Percentiles rank a stretch among this genome's conserved stretches.
These are phyloP conservation scores for Chlorops oryzae DNA, from an alignment of 1,140 invertebrate genomes.

Conservation along the genomic window DNA sequence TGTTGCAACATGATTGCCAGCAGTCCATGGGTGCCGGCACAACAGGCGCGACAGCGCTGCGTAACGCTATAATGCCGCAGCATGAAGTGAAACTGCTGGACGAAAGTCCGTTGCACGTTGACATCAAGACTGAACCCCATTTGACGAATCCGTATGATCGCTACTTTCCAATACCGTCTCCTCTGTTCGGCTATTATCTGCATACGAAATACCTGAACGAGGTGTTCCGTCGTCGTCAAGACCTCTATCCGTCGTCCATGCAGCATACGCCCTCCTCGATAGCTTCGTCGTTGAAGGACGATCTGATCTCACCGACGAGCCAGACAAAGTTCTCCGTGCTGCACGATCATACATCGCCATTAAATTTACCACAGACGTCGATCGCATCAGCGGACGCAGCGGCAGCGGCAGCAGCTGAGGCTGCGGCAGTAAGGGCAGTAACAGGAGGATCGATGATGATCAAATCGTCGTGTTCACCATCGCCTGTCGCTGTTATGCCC, in stretches of 20 bases:
- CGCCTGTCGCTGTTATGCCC: conserved; percentile 21
- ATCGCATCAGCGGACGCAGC: not conserved
- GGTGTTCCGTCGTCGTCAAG: conserved; percentile 60
- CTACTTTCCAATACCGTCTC: conserved; percentile 58
- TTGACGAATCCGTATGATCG: conserved; percentile 51
- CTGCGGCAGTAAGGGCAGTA: too few species aligned
- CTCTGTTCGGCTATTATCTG: conserved; percentile 64
- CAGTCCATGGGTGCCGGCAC: not conserved
- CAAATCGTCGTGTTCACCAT: conserved; percentile 28
- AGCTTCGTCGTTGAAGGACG: conserved; percentile 30
- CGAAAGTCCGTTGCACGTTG: conserved; percentile 51
- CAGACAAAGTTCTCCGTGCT: not conserved
- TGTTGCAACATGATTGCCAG: conserved; percentile 5
- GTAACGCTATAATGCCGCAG: conserved; percentile 31
- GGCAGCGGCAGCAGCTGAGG: conserved; percentile 2
- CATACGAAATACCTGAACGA: conserved; percentile 69
- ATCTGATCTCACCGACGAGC: conserved; percentile 34
- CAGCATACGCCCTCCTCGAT: conserved; percentile 43
- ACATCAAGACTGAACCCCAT: conserved; percentile 47
- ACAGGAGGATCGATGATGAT: conserved; percentile 4
- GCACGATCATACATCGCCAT: conserved; percentile 7
- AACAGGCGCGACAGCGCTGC: conserved; percentile 21
- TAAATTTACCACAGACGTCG: conserved; percentile 1
- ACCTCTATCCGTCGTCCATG: conserved; percentile 59
- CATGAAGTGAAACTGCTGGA: conserved; percentile 19